Conservation (phyloP, 2,113 vertebrate genomes). For the Hirundichthys speculiger region DNA sequence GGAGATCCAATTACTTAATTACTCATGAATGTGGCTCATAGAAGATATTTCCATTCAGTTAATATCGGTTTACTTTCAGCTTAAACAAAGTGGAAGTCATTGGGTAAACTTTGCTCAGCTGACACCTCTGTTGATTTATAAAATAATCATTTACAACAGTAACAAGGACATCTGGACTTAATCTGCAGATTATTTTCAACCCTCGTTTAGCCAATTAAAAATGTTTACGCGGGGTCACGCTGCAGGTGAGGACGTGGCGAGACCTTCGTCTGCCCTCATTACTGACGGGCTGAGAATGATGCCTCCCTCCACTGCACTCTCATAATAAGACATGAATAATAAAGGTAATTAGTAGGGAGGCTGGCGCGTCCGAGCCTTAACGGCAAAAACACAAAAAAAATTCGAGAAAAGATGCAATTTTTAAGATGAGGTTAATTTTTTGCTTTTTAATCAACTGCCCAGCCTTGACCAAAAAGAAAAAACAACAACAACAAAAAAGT, state of each 20-base stretch:
- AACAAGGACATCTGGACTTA: constrained; percentile 62
- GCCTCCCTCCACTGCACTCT: constrained; percentile 34
- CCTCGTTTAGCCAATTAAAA: constrained; percentile 70
- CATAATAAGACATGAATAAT: constrained; percentile 63
- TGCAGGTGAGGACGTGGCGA: constrained; percentile 44
- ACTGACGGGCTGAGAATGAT: constrained; percentile 51
- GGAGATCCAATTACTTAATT: constrained; percentile 60
- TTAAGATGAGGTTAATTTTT: constrained; percentile 1
- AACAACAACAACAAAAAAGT: too few species aligned
- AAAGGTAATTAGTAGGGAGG: constrained; percentile 63
- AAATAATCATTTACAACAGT: constrained; percentile 39
- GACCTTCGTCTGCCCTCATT: constrained; percentile 67
- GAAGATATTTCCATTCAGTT: constrained; percentile 28
- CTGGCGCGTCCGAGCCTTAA: constrained; percentile 40
- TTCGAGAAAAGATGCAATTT: background rate
- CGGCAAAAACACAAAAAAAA: background rate
- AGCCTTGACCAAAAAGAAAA: too few species aligned
- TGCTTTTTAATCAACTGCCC: too few species aligned
- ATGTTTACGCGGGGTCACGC: constrained; percentile 64
- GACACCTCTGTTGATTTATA: constrained; percentile 55
- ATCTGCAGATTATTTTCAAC: constrained; percentile 54
- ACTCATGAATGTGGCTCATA: constrained; percentile 25
- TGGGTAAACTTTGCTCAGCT: constrained; percentile 30
- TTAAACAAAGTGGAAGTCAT: constrained; percentile 24
- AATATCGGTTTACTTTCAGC: constrained; percentile 38